These are phyloP conservation scores for Temnothorax rugatulus DNA, from an alignment of 2,888 invertebrate genomes.

Conservation along the genomic window DNA sequence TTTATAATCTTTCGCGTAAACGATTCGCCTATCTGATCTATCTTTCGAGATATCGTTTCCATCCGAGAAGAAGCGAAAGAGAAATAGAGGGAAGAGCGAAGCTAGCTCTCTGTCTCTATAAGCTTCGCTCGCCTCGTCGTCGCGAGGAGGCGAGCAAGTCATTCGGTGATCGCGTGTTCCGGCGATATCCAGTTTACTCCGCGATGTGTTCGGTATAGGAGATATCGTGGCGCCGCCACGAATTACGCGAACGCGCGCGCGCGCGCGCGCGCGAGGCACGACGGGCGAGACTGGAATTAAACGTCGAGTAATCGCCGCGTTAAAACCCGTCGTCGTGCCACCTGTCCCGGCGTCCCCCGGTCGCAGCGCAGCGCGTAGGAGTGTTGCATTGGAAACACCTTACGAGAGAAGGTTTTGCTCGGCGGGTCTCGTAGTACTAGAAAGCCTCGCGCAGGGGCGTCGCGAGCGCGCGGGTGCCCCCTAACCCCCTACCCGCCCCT, in stretches of 20 bases:
- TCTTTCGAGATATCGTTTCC: background rate
- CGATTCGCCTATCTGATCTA: background rate
- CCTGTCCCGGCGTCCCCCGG: constrained; percentile 19
- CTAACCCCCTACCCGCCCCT: background rate
- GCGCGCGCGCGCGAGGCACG: background rate
- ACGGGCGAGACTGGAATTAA: constrained; percentile 12
- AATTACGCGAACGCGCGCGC: background rate
- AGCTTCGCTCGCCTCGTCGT: background rate
- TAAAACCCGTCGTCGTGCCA: constrained; percentile 36
- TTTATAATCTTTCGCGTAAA: background rate
- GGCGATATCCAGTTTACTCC: background rate
- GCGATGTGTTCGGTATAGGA: constrained; percentile 10
- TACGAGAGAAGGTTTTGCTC: constrained; percentile 35
- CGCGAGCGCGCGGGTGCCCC: background rate
- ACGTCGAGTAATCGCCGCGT: constrained; percentile 29
- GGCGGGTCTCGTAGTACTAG: constrained; percentile 9
- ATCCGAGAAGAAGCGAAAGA: background rate
- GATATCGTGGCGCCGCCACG: constrained; percentile 11
- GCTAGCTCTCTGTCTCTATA: too few species aligned
- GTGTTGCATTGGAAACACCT: constrained; percentile 34
- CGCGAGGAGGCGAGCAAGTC: background rate
- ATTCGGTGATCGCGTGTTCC: background rate
- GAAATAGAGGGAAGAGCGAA: background rate
- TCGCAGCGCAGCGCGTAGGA: constrained; percentile 17
- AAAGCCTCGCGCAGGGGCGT: constrained; percentile 35